phyloP scores from a whole-genome alignment of 2,797 vertebrate species.

The Xenopus petersii region DNA sequence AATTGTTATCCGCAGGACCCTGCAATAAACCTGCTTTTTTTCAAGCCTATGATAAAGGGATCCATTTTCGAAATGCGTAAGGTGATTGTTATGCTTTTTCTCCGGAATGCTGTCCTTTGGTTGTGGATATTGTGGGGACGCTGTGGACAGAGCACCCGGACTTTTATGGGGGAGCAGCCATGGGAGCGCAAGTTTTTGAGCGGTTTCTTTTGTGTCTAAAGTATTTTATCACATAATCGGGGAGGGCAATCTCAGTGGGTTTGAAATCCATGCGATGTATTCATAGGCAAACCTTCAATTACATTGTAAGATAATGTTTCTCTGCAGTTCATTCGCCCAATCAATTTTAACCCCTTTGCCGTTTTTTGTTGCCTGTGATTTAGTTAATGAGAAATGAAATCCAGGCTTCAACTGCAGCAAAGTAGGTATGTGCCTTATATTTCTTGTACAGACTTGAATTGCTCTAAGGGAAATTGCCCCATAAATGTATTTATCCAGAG shows the following conservation, averaged over 20 bases:
- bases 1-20: too few relatives aligned
- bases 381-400: not conserved
- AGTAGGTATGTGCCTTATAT: constrained; percentile 90
- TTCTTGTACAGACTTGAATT: constrained; percentile 80
- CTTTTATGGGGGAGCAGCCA: too few relatives aligned
- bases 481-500: constrained; percentile 57
- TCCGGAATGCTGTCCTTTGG: too few relatives aligned
- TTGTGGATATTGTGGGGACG: too few relatives aligned
- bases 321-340: constrained; percentile 24
- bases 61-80: too few relatives aligned
- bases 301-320: constrained; percentile 18
- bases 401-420: constrained; percentile 15
- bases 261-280: constrained; percentile 21
- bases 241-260: not conserved
- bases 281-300: constrained; percentile 23
- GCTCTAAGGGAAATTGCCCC: constrained; percentile 71
- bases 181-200: too few relatives aligned
- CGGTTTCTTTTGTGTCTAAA: too few relatives aligned
- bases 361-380: constrained; percentile 8
- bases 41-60: too few relatives aligned
- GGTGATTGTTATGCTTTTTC: too few relatives aligned
- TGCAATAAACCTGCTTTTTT: too few relatives aligned
- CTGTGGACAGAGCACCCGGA: too few relatives aligned
- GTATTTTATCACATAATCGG: not conserved
- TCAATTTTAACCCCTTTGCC: constrained; percentile 24